Base-by-base conservation (phyloP, 1,140 invertebrate species). In the Pollicipes pollicipes region DNA sequence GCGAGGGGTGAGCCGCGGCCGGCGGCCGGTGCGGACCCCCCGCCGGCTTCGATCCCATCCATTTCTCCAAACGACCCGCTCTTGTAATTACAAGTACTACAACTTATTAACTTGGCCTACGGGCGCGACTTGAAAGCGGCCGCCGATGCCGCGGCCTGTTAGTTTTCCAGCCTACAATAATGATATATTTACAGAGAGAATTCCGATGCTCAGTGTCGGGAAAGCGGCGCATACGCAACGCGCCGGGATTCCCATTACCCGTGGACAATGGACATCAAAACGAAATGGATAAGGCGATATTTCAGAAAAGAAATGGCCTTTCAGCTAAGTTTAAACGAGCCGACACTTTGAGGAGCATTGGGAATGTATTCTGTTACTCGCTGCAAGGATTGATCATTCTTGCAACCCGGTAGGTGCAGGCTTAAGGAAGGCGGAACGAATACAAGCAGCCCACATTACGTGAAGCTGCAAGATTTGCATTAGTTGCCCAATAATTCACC, bases 21-120 rank as follows among this genome's bases (percentile, higher is more conserved):
- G 45, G 45, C 17, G 21, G 21, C 45, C 6, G 45, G 45, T n/a
- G n/a, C 6, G 13, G 45, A 21, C 45, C 45, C 45, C 45, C 45
- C 21, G 45, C 45, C 24, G 45, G 45, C 45, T 58, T 58, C 45
- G 45, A 58, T 58, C 45, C 45, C 45, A 58, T 58, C 45, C 45
- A 58, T 58, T 58, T 13, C 45, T 21, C 45, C 6, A 10, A 58
- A 58, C 45, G 45, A 58, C 45, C 45, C 45, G 45, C 45, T 58
- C 45, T 58, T 58, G 45, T 58, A 58, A 58, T 58, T 58, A 58
- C 45, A 58, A 58, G 45, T 58, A 58, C 45, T 58, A 58, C 45
- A 58, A 58, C 45, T 58, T 58, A 58, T 58, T 58, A 58, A 58
- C 45, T 58, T 58, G 45, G 45, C 45, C 45, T n/a, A 2, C 45